These are phyloP conservation scores for Acanthis flammea DNA, from an alignment of 2,797 vertebrate species.

Conservation along the genomic window DNA sequence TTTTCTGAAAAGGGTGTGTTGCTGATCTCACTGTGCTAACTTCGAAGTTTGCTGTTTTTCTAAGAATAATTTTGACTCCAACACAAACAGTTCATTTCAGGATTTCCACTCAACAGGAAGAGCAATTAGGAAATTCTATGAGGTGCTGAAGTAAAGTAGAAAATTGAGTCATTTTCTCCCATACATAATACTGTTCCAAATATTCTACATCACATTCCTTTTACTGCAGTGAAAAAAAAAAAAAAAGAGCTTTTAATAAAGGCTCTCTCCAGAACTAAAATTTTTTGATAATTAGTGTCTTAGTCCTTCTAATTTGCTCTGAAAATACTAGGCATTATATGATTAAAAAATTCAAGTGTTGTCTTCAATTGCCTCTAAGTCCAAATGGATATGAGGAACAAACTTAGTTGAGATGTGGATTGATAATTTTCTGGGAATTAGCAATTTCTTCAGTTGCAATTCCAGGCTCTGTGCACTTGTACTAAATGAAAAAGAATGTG, in stretches of 20 bases:
- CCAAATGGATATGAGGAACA: not conserved
- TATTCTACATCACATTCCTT: not conserved
- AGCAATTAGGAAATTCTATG: not conserved
- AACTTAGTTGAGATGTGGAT: not conserved
- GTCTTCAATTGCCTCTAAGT: not conserved
- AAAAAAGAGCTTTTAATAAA: not conserved
- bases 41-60: not conserved
- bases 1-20: not conserved
- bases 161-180: not conserved
- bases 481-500: not conserved
- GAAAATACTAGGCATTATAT: not conserved
- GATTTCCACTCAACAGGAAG: not conserved
- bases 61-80: not conserved
- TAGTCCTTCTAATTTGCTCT: not conserved
- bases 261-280: not conserved
- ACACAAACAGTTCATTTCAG: slow-evolving; percentile 12
- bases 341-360: slow-evolving; percentile 5
- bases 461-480: not conserved
- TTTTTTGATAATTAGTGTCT: not conserved
- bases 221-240: not conserved
- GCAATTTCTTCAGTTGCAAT: not conserved
- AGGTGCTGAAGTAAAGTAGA: not conserved
- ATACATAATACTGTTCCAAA: not conserved
- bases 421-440: not conserved
- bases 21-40: not conserved